Evolutionary conservation across 1,140 invertebrate species (phyloP), one percentile per base, ranked within the genome.

Genomic region (Apolygus lucorum): DNA sequence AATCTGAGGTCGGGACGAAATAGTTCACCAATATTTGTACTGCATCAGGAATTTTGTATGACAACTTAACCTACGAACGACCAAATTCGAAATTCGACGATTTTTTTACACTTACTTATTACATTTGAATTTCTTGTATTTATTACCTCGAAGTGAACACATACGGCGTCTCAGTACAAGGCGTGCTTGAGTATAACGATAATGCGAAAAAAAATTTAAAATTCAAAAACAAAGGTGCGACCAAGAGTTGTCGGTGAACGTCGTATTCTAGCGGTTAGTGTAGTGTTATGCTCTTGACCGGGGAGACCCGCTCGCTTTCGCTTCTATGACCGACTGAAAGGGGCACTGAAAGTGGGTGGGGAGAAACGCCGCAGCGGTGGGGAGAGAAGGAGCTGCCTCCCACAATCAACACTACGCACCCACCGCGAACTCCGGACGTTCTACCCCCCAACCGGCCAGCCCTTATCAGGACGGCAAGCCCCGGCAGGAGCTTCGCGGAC

Each of bases 131-230:
- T 64, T 4, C 27, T 2, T 34, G 42, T 42, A 8, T 42, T 42
- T 34, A 42, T 42, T 67, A 70, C 59, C n/a, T 24, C 28, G 22
- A 13, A n/a, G 29, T 73, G 73, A 73, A 73, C 73, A 73, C 73
- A 73, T 73, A 66, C 64, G 73, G 73, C 71, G 73, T 64, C 73
- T 73, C 73, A 73, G 73, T 71, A 24, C 69, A 59, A 59, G 54
- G 11, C 54, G 54, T 17, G 54, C 54, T 59, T 59, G 54, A 59
- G 54, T 42, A 59, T 66, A 66, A 66, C 64, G 64, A 66, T 4
- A 42, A 42, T 8, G 4, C 17, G 17, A 42, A 42, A 4, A 17
- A 17, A 42, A 42, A 42, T 42, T 42, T 42, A 42, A 24, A 59
- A 59, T 11, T 59, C 4, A 22, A 59, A 59, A 59, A 59, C 22